Evolutionary conservation across 2,797 vertebrate species (phyloP), one percentile per base, ranked within the genome.

Genomic region (Acanthiza pusilla): DNA sequence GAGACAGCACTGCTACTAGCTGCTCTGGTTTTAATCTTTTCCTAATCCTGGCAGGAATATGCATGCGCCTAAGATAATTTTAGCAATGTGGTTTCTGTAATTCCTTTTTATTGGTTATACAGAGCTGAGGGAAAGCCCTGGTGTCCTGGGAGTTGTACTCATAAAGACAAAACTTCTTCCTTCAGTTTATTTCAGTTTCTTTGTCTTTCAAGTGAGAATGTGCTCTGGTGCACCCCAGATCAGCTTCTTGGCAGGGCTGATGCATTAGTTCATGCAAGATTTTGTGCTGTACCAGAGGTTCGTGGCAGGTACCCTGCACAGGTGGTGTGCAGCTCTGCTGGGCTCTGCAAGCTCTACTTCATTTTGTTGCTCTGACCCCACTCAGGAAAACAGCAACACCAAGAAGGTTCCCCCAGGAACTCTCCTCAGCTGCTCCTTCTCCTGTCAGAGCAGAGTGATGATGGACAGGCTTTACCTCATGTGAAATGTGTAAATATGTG

Each of bases 71-170:
- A 43, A 71, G 30, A 55, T 51, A 91, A 78, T 89, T 54, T 66
- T 29, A 84, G 40, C 55, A 51, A 78, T 10, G 20, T 26, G 36
- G 19, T 54, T 74, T 67, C 66, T 74, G 26, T 85, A 89, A 75
- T 85, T 88, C 89, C 36, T 57, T 92, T 90, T 90, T 85, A 88
- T 85, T 90, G 17, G 25, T 72, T 63, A 55, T 82, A 4, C 5
- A 61, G n/a, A 88, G 50, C 79, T 75, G 62, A 85, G 50, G 79
- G 68, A 88, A 82, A 94, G n/a, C 71, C 72, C 58, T 62, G 4
- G 54, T 81, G 16, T 32, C 57, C 48, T 79, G 83, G 75, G 93
- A 82, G 30, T 27, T 60, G 48, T 55, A 27, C 10, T 71, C n/a
- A 38, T 53, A 57, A 47, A 63, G 30, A n/a, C 19, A 58, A 43